Conservation (phyloP, 2,797 vertebrate genomes). For the Leucoraja ocellata region DNA sequence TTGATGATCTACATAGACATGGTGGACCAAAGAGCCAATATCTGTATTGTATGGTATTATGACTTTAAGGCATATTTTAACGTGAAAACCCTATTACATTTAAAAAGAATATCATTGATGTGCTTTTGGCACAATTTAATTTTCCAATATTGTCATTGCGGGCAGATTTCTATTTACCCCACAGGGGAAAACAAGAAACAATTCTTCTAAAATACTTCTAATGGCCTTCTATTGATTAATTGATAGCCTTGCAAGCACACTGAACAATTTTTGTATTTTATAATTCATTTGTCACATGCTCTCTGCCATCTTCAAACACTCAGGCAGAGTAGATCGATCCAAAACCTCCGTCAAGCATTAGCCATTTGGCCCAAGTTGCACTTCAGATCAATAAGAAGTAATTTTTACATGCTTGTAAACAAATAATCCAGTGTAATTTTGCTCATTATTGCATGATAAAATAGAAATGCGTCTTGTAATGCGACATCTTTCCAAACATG, state of each 20-base stretch:
- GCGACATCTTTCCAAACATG: not conserved
- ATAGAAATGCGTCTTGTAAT: too few species aligned
- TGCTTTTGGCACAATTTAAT: not conserved
- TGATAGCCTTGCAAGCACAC: not conserved
- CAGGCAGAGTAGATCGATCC: slow-evolving; percentile 11
- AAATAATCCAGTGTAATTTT: slow-evolving; percentile 22
- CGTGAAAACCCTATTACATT: not conserved
- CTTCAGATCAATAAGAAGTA: slow-evolving; percentile 31
- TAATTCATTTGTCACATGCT: slow-evolving; percentile 9
- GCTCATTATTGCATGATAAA: not conserved
- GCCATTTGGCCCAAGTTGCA: not conserved
- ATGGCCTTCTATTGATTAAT: not conserved
- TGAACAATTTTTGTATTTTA: not conserved
- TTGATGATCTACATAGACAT: too few species aligned
- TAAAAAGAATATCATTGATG: too few species aligned
- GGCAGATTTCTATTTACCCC: not conserved
- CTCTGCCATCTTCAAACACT: not conserved
- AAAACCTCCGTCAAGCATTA: slow-evolving; percentile 3
- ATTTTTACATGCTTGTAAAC: slow-evolving; percentile 25
- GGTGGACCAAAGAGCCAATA: too few species aligned
- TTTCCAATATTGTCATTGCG: not conserved
- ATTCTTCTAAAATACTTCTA: not conserved
- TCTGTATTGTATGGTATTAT: too few species aligned
- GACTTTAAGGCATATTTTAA: not conserved
- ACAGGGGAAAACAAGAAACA: not conserved